Base-by-base conservation (phyloP, 2,113 vertebrate genomes). In the Rhinolophus ferrumequinum region DNA sequence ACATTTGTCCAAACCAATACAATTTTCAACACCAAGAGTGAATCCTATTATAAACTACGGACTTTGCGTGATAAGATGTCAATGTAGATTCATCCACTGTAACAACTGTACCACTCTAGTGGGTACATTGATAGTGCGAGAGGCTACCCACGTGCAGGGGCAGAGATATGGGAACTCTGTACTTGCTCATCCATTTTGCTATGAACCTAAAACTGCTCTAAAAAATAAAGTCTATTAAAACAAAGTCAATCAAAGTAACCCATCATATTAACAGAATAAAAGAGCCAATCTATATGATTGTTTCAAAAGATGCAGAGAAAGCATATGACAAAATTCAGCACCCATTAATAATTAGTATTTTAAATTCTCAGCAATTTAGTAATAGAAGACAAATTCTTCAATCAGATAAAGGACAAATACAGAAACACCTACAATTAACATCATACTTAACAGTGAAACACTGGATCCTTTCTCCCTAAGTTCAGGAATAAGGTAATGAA, bases 381-480 rank as follows among this genome's bases (percentile, higher is more conserved):
- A 90, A 84, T 8, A 96, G 64, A 88, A 84, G 81, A 79, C 2
- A 85, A 14, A 79, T 87, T 86, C 30, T 84, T 89, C 28, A 72
- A 88, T 73, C 30, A 73, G 26, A 83, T 54, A 84, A 77, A 83
- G 5, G 6, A 54, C 30, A 93, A 19, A 58, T 69, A 62, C 24
- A 58, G 66, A 95, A 84, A 84, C 28, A 75, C 15, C 41, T 85
- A 83, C 10, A 79, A 83, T n/a, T 80, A 92, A 44, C 35, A 80
- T 80, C n/a, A 86, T 22, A 47, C 38, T 92, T 83, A 83, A 70
- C 5, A 70, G 10, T 87, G 21, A 90, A 95, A 83, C 24, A 79
- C 15, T 67, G 35, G 87, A 33, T 85, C 67, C 18, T 90, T 82
- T 87, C 38, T 62, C 70, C 86, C 19, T 41, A 58, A 76, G 24